Evolutionary conservation across 2,113 vertebrate species (phyloP), one percentile per base, ranked within the genome.

Genomic region (Neogobius melanostomus): DNA sequence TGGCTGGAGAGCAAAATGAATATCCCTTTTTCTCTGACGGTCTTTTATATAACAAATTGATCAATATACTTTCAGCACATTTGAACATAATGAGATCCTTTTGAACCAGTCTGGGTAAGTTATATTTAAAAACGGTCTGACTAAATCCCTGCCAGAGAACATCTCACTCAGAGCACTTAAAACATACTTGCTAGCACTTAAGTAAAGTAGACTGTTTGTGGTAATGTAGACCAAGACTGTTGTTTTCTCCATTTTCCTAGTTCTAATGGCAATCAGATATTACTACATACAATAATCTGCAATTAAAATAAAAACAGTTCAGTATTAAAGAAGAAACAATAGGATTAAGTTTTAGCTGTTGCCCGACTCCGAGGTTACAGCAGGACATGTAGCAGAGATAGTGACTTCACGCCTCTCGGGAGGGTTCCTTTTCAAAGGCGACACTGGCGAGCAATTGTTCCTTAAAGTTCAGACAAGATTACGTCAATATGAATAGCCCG

Each of bases 381-480:
- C 53, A 82, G 76, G 72, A 76, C 51, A 51, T 72, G 53, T 79
- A 80, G 6, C 4, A 67, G 63, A 76, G 49, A 63, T 17, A 46
- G 3, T 17, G 64, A 51, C 53, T 72, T 61, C 11, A 48, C n/a
- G 69, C 49, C 70, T 76, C 17, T 7, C 6, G 68, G 80, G 81
- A 76, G 11, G 61, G 72, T 79, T 87, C 86, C 1, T 54, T 75
- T 79, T 76, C 75, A 72, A 75, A 79, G 36, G 2, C 74, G 63
- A 52, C 63, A 61, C 48, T 16, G 73, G 62, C 60, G 62, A 36
- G 49, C 60, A 72, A 71, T 15, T 12, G 56, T 72, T 71, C 78
- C 47, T 9, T 59, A 81, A 79, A 72, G 76, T 72, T 86, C 61
- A 69, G 42, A 70, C 49, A 28, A 60, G 70, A 71, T 51, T 47